Conservation (phyloP, 1,140 invertebrate species). For the Manduca sexta region DNA sequence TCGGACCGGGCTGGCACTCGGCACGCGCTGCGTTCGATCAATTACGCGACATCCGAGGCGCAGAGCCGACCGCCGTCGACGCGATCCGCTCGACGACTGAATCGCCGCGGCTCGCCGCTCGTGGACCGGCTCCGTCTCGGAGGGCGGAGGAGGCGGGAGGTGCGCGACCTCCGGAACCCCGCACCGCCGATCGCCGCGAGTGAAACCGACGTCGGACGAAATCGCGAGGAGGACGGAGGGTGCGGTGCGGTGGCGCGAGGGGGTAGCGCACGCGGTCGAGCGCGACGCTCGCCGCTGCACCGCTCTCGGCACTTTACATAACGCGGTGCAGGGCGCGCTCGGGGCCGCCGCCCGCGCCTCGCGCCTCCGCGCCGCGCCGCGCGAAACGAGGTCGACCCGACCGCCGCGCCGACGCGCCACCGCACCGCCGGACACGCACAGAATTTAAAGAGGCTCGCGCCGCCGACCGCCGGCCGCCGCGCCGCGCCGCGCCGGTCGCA, state of each 20-base stretch:
- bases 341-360: constrained; percentile 45
- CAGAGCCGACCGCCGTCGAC: constrained; percentile 41
- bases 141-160: constrained; percentile 44
- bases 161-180: constrained; percentile 55
- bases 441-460: constrained; percentile 50
- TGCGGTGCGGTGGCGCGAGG: constrained; percentile 23
- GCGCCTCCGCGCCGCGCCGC: constrained; percentile 24
- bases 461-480: constrained; percentile 9
- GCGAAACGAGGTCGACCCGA: constrained; percentile 10
- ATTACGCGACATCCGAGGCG: constrained; percentile 25
- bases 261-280: constrained; percentile 52
- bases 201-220: constrained; percentile 44
- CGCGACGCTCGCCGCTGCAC: constrained; percentile 52
- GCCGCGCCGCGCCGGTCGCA: constrained; percentile 24
- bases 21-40: constrained; percentile 23
- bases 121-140: constrained; percentile 39
- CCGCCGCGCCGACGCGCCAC: constrained; percentile 6
- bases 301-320: constrained; percentile 55
- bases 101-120: constrained; percentile 23
- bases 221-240: constrained; percentile 36
- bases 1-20: constrained; percentile 1
- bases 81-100: constrained; percentile 62
- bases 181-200: constrained; percentile 35
- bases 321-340: constrained; percentile 44
- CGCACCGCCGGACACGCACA: constrained; percentile 34